Conservation (phyloP, 2,797 vertebrate species). For the Balearica regulorum region DNA sequence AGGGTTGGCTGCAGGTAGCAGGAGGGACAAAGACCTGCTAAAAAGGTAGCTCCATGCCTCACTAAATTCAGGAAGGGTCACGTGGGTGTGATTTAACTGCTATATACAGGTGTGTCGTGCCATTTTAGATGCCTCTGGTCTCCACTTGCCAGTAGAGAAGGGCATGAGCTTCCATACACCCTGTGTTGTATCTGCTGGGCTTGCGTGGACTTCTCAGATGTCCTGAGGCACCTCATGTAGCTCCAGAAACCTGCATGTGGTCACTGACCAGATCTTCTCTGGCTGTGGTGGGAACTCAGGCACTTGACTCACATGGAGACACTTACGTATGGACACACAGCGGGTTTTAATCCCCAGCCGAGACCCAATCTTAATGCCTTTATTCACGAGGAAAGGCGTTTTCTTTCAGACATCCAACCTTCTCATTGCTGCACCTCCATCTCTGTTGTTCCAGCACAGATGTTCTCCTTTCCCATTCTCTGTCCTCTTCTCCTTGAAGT, state of each 20-base stretch:
- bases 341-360: background rate
- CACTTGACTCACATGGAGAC: background rate
- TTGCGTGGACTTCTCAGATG: background rate
- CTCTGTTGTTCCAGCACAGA: background rate
- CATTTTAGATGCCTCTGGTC: background rate
- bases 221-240: background rate
- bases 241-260: background rate
- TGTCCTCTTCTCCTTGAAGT: background rate
- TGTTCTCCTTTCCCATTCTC: background rate
- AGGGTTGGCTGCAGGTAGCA: background rate
- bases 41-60: background rate
- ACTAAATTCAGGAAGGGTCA: background rate
- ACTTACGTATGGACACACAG: fast-evolving
- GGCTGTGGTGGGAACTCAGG: background rate
- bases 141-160: background rate
- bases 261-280: background rate
- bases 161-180: background rate
- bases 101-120: background rate
- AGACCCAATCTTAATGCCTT: background rate
- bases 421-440: background rate
- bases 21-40: background rate
- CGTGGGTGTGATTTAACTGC: background rate
- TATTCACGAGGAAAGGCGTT: background rate
- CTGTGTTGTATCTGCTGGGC: background rate
- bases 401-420: background rate